A percentile compares a stretch with the other conserved stretches of the same genome.
phyloP scores from a whole-genome alignment of 2,888 invertebrate species.

The Cheilosia vulpina region DNA sequence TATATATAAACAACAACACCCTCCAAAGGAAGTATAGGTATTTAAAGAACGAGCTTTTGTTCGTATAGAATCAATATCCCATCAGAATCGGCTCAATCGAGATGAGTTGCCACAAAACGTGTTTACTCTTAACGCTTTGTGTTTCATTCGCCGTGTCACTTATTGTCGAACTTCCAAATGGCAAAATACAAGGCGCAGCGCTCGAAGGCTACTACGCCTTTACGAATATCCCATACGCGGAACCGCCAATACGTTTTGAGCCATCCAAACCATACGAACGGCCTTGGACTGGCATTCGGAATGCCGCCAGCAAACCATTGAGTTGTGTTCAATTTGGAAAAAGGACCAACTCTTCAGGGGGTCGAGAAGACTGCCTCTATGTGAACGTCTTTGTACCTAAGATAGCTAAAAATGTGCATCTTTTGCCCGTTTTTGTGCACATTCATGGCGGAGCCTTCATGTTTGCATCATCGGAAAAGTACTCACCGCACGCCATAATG shows the following conservation, averaged over 20 bases:
- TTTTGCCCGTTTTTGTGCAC: conserved; percentile 86
- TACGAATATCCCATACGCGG: conserved; percentile 87
- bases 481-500: conserved; percentile 86
- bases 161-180: conserved; percentile 70
- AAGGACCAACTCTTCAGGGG: conserved; percentile 23
- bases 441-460: conserved; percentile 89
- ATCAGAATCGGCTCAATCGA: background rate
- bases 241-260: conserved; percentile 87
- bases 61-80: background rate
- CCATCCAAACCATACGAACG: conserved; percentile 73
- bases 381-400: conserved; percentile 86
- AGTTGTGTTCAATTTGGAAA: conserved; percentile 73
- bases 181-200: conserved; percentile 70
- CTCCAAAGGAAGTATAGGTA: background rate
- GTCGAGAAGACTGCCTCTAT: conserved; percentile 87
- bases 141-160: background rate
- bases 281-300: conserved; percentile 72
- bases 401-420: conserved; percentile 67
- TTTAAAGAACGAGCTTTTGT: background rate
- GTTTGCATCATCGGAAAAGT: conserved; percentile 85
- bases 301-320: conserved; percentile 84
- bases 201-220: conserved; percentile 85
- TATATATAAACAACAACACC: no score
- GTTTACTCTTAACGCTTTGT: conserved; percentile 13
- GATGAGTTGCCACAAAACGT: conserved; percentile 4